phyloP scores from a whole-genome alignment of 1,140 invertebrate genomes.

The Lutraria rhynchaena region DNA sequence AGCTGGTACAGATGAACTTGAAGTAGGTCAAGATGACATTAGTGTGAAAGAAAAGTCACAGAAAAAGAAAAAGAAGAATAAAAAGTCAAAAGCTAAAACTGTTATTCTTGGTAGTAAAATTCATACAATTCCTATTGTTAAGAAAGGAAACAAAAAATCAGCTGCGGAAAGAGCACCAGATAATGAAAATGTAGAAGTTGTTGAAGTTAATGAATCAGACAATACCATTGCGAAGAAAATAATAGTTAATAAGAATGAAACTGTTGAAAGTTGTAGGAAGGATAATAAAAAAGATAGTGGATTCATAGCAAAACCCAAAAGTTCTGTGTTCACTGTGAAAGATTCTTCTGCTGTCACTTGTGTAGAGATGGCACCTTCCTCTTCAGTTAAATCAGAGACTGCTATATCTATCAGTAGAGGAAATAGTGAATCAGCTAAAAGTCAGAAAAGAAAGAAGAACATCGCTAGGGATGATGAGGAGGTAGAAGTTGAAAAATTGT shows the following conservation, averaged over 20 bases:
- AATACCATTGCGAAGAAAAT: not conserved
- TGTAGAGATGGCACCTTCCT: conserved; percentile 24
- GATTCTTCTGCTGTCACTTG: conserved; percentile 42
- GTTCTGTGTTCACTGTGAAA: conserved; percentile 42
- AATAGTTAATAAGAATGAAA: not conserved
- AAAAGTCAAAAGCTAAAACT: conserved; percentile 48
- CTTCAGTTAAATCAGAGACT: not conserved
- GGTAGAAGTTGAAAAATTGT: conserved; percentile 60
- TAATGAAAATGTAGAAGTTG: conserved; percentile 7
- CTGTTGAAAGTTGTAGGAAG: not conserved
- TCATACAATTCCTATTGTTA: conserved; percentile 3
- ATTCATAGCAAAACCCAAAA: not conserved
- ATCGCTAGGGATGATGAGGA: conserved; percentile 52
- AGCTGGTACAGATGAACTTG: conserved; percentile 24
- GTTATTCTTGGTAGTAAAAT: conserved; percentile 51
- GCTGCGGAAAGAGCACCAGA: not conserved
- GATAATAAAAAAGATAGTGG: not conserved
- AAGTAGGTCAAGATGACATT: conserved; percentile 34
- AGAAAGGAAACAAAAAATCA: conserved; percentile 16
- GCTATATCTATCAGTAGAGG: not conserved
- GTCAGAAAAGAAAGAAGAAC: conserved; percentile 46
- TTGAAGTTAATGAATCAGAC: conserved; percentile 1
- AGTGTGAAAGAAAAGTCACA: conserved; percentile 14
- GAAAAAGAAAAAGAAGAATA: conserved; percentile 37
- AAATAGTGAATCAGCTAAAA: conserved; percentile 30